phyloP scores from a whole-genome alignment of 2,113 vertebrate species.

The Gallinago media region DNA sequence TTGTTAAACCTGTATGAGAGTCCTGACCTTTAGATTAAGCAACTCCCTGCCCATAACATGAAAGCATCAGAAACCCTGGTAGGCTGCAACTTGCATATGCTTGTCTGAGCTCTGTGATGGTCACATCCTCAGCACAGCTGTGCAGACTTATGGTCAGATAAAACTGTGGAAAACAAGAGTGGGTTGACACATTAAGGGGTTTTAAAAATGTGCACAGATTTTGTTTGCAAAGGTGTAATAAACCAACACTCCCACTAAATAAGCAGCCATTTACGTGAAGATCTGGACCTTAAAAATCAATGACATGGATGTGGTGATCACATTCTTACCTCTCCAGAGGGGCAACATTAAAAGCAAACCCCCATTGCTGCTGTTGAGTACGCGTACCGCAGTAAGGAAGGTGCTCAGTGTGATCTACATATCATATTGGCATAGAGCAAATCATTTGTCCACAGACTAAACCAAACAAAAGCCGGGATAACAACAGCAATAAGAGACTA shows the following conservation, averaged over 20 bases:
- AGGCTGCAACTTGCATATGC: background rate
- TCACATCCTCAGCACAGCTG: background rate
- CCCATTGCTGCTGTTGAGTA: background rate
- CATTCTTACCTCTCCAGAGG: background rate
- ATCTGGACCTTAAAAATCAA: background rate
- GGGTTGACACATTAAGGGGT: background rate
- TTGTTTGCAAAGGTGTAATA: background rate
- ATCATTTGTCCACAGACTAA: conserved; percentile 3
- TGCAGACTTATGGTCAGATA: background rate
- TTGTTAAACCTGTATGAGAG: background rate
- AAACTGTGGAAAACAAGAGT: background rate
- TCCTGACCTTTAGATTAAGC: background rate
- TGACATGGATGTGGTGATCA: background rate
- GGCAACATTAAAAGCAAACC: background rate
- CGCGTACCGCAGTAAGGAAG: background rate
- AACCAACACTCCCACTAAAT: background rate
- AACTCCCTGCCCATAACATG: background rate
- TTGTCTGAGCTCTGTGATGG: background rate
- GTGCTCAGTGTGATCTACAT: background rate
- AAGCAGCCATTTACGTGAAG: background rate
- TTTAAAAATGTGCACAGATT: background rate
- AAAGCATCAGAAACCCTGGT: conserved; percentile 2
- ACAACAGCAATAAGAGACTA: conserved; percentile 20
- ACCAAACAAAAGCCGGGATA: conserved; percentile 14
- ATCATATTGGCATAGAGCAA: background rate